These are phyloP conservation scores for Leptodactylus fuscus DNA, from an alignment of 2,113 vertebrate species.

Conservation along the genomic window DNA sequence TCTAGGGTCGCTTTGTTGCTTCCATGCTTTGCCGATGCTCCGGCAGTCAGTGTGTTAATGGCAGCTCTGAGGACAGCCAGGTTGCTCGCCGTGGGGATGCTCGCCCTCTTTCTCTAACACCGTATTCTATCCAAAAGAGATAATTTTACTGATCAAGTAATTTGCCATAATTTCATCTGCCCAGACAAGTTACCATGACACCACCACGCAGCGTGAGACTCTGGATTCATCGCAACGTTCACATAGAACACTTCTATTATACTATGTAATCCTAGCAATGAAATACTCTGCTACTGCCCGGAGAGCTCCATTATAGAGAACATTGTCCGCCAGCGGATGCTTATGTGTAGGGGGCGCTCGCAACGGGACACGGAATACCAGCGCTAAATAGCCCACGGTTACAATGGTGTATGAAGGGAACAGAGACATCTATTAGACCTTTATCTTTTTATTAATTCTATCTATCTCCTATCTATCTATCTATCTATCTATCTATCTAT, in stretches of 20 bases:
- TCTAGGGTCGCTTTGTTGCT: too few relatives aligned
- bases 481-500: too few relatives aligned
- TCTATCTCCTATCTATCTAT: too few relatives aligned
- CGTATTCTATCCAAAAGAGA: slow-evolving; percentile 30
- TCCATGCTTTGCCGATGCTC: neutral
- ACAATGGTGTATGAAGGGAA: too few relatives aligned
- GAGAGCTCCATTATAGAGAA: neutral
- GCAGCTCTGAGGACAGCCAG: neutral
- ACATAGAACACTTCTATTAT: neutral
- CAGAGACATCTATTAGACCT: too few relatives aligned
- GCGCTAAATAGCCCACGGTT: too few relatives aligned
- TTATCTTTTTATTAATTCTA: too few relatives aligned
- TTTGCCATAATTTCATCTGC: slow-evolving; percentile 37
- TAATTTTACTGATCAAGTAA: slow-evolving; percentile 47
- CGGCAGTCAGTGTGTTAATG: neutral
- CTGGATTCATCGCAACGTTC: neutral
- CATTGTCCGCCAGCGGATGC: neutral
- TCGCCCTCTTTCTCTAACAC: slow-evolving; percentile 12
- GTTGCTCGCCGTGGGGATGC: neutral
- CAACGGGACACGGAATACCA: too few relatives aligned
- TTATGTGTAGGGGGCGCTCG: neutral
- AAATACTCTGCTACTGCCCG: neutral
- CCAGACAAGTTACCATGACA: slow-evolving; percentile 50
- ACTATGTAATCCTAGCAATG: neutral
- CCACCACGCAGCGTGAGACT: slow-evolving; percentile 13